phyloP scores from a whole-genome alignment of 2,113 vertebrate genomes.

The Cryptotis parvus region DNA sequence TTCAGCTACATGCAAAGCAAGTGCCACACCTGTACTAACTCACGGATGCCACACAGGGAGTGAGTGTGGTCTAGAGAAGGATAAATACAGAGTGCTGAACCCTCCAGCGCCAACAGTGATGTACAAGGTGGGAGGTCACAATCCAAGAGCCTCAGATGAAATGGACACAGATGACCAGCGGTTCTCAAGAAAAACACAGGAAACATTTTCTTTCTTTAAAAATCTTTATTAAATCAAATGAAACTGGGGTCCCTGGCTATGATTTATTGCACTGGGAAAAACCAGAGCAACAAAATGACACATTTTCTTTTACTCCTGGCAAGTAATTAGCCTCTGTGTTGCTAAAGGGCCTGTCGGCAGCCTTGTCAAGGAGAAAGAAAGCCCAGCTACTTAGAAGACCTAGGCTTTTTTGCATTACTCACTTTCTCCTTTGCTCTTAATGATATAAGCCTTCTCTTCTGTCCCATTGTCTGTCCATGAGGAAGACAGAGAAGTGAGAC shows the following conservation, averaged over 20 bases:
- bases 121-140: not conserved
- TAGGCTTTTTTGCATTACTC: constrained; percentile 78
- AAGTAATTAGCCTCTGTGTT: constrained; percentile 87
- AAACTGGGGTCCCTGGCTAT: constrained; percentile 64
- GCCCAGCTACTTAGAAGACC: constrained; percentile 71
- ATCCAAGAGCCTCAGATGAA: not conserved
- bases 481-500: not conserved
- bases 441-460: constrained; percentile 20
- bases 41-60: too few species aligned
- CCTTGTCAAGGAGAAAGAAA: constrained; percentile 81
- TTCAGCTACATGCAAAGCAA: too few species aligned
- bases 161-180: not conserved
- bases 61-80: not conserved
- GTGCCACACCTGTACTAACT: too few species aligned
- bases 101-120: not conserved
- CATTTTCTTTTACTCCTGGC: constrained; percentile 84
- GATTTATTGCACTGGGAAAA: constrained; percentile 85
- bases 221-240: constrained; percentile 72
- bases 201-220: constrained; percentile 54
- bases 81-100: too few species aligned
- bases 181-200: constrained; percentile 48
- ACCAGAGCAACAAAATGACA: constrained; percentile 81
- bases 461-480: not conserved
- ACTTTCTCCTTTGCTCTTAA: constrained; percentile 68
- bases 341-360: constrained; percentile 86